Base-by-base conservation (phyloP, 2,797 vertebrate species). In the Ficedula albicollis region DNA sequence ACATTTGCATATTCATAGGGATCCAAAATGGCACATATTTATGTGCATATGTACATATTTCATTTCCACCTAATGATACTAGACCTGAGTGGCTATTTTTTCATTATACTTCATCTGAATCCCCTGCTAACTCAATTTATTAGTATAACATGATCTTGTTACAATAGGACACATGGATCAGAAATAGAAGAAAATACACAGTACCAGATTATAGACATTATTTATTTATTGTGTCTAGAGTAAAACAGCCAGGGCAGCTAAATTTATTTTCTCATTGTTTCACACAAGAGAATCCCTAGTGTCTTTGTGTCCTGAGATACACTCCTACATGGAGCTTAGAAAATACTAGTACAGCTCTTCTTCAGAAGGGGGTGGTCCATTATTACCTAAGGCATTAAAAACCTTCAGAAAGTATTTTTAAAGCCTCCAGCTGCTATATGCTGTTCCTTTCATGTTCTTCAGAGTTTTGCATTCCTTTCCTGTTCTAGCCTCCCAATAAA, bases 341-440 rank as follows among this genome's bases (percentile, higher is more conserved):
- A 86, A 88, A 68, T 32, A 67, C 5, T 29, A 49, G 6, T 29
- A 69, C 4, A 32, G 3, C 7, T 75, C 22, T 49, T 58, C 51
- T 52, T 70, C 44, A 49, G 34, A 52, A 46, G 1, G 3, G 3
- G 1, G 3, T 41, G 26, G 8, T 60, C 52, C 7, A 3, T 36
- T 81, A 30, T 60, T 46, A 36, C 43, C 41, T 26, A 69, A 67
- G 17, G 13, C 12, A 46, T 25, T 67, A 16, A 67, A 83, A 73
- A 67, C 11, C 7, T 29, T 39, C 20, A 72, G n/a, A 91, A 87
- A 30, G 0, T 41, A n/a, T 34, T 80, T 92, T 89, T 56, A 29
- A 87, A 36, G 7, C 2, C 29, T 76, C 39, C 8, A 23, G 23
- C 4, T 86, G 11, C 6, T 84, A 32, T n/a, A 12, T 67, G 23